Evolutionary conservation across 2,113 vertebrate species (phyloP), one percentile per base, ranked within the genome.

Genomic region (Meleagris gallopavo): DNA sequence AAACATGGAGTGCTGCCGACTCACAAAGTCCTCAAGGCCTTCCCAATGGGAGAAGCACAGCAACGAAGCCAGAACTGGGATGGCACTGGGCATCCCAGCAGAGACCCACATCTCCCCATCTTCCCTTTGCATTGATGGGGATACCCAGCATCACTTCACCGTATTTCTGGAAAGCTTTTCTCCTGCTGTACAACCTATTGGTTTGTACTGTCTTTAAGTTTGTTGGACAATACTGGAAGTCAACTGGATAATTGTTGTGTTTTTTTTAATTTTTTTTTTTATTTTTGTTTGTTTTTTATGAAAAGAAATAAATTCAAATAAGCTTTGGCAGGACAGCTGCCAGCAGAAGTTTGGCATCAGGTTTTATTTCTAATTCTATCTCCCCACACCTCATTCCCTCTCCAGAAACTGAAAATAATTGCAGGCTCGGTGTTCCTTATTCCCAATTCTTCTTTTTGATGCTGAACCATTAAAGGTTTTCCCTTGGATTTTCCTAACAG

Each of bases 1-100:
- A 29, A 41, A 2, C 0, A 1, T 18, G 13, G 7, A 13, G 13
- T 11, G 9, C 5, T 2, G 2, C 19, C 15, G 18, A 40, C 65
- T 81, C 29, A 5, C 18, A 16, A 18, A 2, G 4, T 45, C 4
- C 41, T n/a, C 8, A 13, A 32, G 25, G 43, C 69, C 4, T 83
- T 46, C 45, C 30, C 50, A 52, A 27, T 52, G 50, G 50, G 50
- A 52, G 24, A 11, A 25, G 24, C 48, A 50, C 48, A 50, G 48
- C 22, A 50, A 50, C 13, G 24, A 52, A 52, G 50, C 50, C 50
- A 52, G 50, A 52, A 52, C 8, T 27, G 25, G 50, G 34, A 64
- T 4, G 17, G 41, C 29, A 19, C 0, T 1, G 20, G 15, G 50
- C 8, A 52, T 27, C 50, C 24, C 50, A 14, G 22, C 22, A 29